Evolutionary conservation across 2,797 vertebrate genomes (phyloP).

Genomic region (Thalassophryne amazonica): DNA sequence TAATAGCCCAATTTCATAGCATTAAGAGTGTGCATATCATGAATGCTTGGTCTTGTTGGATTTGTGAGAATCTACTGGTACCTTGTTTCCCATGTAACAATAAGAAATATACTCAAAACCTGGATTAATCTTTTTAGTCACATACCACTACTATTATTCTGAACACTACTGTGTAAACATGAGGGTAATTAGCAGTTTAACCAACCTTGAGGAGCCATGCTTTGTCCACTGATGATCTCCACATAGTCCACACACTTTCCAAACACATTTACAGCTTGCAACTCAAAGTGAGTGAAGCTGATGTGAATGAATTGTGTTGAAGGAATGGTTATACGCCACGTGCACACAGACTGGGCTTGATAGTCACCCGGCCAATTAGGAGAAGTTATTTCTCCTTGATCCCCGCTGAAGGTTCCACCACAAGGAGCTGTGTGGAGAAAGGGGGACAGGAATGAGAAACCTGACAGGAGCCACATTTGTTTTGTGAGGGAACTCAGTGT

Average conservation of each 20-base stretch:
- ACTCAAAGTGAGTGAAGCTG: conserved; percentile 74
- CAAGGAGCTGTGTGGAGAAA: conserved; percentile 57
- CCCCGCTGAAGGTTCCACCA: conserved; percentile 65
- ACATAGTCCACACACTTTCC: conserved; percentile 76
- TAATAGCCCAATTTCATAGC: background rate
- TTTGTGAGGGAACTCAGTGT: background rate
- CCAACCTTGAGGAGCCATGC: conserved; percentile 48
- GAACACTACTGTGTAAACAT: too few relatives aligned
- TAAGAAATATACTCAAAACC: too few relatives aligned
- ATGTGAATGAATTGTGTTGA: conserved; percentile 55
- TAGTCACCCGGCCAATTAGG: conserved; percentile 75
- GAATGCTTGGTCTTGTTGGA: too few relatives aligned
- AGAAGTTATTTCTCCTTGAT: conserved; percentile 70
- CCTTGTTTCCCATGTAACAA: too few relatives aligned
- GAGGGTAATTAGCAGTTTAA: background rate
- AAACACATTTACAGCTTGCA: conserved; percentile 61
- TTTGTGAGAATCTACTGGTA: too few relatives aligned
- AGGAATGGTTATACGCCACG: conserved; percentile 70
- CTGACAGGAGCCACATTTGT: background rate
- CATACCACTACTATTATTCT: too few relatives aligned
- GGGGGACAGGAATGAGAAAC: background rate
- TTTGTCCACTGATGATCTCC: conserved; percentile 70
- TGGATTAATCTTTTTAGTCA: too few relatives aligned
- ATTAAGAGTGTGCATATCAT: too few relatives aligned
- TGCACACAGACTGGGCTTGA: conserved; percentile 67